A percentile compares a stretch with the other conserved stretches of the same genome.
Conservation (phyloP, 2,113 vertebrate genomes). For the Plecturocebus donacophilus region DNA sequence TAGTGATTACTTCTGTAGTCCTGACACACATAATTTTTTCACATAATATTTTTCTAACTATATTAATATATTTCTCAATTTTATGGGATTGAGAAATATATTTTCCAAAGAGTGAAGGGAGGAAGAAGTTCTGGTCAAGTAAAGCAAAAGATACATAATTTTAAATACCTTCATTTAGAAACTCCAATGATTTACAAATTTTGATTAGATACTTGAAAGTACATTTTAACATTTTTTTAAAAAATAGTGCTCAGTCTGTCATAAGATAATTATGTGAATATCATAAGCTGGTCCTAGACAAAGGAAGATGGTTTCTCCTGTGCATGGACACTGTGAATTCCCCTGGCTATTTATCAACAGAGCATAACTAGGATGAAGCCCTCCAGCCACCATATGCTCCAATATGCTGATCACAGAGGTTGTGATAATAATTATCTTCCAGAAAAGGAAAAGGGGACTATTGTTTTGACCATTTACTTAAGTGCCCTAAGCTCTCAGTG, state of each 20-base stretch:
- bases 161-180: background rate
- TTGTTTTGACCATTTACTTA: background rate
- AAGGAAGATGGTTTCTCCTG: background rate
- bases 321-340: background rate
- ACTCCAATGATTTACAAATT: background rate
- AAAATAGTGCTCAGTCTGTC: background rate
- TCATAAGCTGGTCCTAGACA: background rate
- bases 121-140: background rate
- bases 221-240: conserved; percentile 14
- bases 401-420: conserved; percentile 34
- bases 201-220: background rate
- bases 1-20: background rate
- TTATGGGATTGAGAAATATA: background rate
- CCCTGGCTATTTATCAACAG: conserved; percentile 32
- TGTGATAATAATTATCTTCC: conserved; percentile 31
- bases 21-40: background rate
- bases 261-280: background rate
- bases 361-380: conserved; percentile 35
- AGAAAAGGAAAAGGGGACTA: background rate
- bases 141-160: background rate
- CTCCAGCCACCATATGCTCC: conserved; percentile 8
- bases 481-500: background rate
- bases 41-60: background rate
- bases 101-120: background rate
- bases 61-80: background rate